phyloP scores from a whole-genome alignment of 2,113 vertebrate species.

The Pelodiscus sinensis region DNA sequence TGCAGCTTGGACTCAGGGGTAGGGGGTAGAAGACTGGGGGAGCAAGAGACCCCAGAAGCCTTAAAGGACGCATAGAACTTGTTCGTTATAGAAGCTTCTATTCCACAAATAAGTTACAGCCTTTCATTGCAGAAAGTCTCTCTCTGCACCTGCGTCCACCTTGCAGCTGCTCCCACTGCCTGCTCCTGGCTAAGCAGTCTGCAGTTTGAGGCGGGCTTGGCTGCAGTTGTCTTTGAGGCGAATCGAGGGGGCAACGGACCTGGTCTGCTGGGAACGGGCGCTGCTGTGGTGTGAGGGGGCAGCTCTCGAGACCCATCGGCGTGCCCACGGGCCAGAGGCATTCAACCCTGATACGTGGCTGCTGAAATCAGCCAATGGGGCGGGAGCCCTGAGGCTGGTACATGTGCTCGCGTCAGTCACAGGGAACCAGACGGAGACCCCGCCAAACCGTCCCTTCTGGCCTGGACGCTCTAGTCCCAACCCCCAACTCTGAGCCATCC shows the following conservation, averaged over 20 bases:
- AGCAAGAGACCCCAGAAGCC: background rate
- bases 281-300: background rate
- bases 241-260: background rate
- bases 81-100: background rate
- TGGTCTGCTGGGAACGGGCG: background rate
- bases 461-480: background rate
- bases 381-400: background rate
- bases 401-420: background rate
- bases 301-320: background rate
- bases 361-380: background rate
- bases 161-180: too few species aligned
- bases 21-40: too few species aligned
- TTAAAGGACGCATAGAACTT: background rate
- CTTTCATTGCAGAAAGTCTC: too few species aligned
- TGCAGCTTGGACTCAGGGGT: background rate
- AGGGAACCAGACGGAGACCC: background rate
- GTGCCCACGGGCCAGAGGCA: background rate
- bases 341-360: background rate
- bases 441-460: background rate
- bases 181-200: too few species aligned
- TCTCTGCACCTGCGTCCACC: too few species aligned
- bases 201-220: too few species aligned
- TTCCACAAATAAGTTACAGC: too few species aligned
- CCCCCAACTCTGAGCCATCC: background rate
- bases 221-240: background rate